These are phyloP conservation scores for Aphelenchoides avenae DNA, from an alignment of 1,140 invertebrate species.

Conservation along the genomic window DNA sequence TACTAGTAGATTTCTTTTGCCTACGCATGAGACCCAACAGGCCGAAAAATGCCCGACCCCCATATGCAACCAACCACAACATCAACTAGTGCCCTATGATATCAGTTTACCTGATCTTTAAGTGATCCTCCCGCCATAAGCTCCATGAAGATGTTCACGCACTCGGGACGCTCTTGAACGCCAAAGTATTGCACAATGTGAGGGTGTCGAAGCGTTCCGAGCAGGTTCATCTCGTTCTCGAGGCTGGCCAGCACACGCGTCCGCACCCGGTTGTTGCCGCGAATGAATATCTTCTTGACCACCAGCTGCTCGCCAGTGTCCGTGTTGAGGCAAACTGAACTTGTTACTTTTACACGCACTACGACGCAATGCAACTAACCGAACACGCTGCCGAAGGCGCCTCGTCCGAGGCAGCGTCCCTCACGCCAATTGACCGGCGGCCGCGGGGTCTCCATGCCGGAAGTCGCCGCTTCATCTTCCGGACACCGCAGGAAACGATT, in stretches of 20 bases:
- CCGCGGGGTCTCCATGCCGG: conserved; percentile 13
- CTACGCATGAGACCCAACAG: no score
- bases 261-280: conserved; percentile 13
- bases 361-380: no score
- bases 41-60: no score
- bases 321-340: conserved; percentile 40
- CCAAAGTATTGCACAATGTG: conserved; percentile 47
- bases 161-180: conserved; percentile 23
- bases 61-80: no score
- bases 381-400: conserved; percentile 39
- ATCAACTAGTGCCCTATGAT: no score
- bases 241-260: conserved; percentile 33
- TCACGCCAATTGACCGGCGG: conserved; percentile 27
- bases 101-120: conserved; percentile 42
- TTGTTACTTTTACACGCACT: no score
- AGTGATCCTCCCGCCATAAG: conserved; percentile 40
- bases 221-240: conserved; percentile 43
- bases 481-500: conserved; percentile 10
- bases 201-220: conserved; percentile 28
- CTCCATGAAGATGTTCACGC: conserved; percentile 44
- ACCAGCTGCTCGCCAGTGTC: conserved; percentile 44
- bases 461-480: conserved; percentile 16
- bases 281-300: conserved; percentile 39
- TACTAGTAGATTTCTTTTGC: no score
- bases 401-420: conserved; percentile 30